Conservation (phyloP, 1,140 invertebrate genomes). For the Trichonephila inaurata region DNA sequence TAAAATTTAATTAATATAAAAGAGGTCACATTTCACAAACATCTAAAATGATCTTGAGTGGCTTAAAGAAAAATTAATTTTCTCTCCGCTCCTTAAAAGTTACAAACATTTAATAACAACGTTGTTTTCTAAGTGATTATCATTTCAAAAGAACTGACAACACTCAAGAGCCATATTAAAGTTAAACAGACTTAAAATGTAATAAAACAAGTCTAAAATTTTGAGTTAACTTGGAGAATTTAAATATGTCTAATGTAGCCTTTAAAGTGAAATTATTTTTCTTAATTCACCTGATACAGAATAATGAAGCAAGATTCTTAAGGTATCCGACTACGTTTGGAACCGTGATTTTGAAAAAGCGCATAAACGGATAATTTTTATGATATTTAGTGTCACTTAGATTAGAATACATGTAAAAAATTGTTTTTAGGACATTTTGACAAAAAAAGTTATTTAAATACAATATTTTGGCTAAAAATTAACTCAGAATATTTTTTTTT, state of each 20-base stretch:
- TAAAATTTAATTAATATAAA: background rate
- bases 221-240: background rate
- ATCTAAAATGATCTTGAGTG: background rate
- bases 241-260: background rate
- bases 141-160: slow-evolving; percentile 2
- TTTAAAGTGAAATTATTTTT: background rate
- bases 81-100: background rate
- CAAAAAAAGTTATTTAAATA: no score
- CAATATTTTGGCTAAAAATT: no score
- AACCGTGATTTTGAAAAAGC: no score
- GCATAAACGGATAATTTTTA: no score
- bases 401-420: no score
- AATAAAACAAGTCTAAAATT: background rate
- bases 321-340: no score
- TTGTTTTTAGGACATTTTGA: no score
- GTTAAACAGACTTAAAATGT: slow-evolving; percentile 6
- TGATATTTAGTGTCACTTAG: no score
- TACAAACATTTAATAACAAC: slow-evolving; percentile 5
- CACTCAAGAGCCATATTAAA: background rate
- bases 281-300: background rate
- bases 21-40: no score
- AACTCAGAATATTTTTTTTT: no score
- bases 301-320: background rate
- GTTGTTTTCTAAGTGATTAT: background rate
- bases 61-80: slow-evolving; percentile 1